Evolutionary conservation across 2,888 invertebrate genomes (phyloP).

Genomic region (Ophion ventricosus): DNA sequence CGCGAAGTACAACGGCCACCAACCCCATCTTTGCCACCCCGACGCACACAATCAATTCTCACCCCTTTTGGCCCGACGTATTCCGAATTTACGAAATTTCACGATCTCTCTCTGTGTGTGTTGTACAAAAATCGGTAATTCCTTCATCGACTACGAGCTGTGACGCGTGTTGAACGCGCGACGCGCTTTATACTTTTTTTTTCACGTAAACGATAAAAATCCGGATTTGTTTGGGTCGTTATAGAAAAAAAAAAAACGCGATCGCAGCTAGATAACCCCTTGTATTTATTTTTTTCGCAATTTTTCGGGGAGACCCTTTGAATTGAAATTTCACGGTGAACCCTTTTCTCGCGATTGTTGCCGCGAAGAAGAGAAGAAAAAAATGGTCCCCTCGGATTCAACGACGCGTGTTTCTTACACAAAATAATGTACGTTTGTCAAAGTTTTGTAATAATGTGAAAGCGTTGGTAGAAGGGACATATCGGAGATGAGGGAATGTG

Average conservation of each 20-base stretch:
- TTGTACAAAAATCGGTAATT: conserved; percentile 14
- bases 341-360: conserved; percentile 15
- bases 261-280: conserved; percentile 25
- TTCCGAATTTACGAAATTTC: conserved; percentile 60
- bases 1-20: conserved; percentile 34
- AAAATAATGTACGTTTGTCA: conserved; percentile 25
- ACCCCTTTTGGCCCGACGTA: conserved; percentile 51
- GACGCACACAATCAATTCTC: conserved; percentile 57
- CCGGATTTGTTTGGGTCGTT: conserved; percentile 54
- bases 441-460: background rate
- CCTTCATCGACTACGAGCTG: conserved; percentile 31
- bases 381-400: background rate
- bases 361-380: background rate
- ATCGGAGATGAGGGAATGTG: background rate
- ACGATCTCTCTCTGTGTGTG: conserved; percentile 46
- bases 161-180: conserved; percentile 32
- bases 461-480: background rate
- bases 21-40: conserved; percentile 25
- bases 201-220: conserved; percentile 41
- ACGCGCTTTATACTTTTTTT: conserved; percentile 31
- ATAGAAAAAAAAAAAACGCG: conserved; percentile 23
- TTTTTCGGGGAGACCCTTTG: conserved; percentile 29
- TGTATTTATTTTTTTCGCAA: conserved; percentile 29
- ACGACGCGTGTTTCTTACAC: conserved; percentile 35
- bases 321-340: conserved; percentile 13